Base-by-base conservation (phyloP, 30 jellyfish, hydroid and myxozoan genomes). In the Nemopilema nomurai region DNA sequence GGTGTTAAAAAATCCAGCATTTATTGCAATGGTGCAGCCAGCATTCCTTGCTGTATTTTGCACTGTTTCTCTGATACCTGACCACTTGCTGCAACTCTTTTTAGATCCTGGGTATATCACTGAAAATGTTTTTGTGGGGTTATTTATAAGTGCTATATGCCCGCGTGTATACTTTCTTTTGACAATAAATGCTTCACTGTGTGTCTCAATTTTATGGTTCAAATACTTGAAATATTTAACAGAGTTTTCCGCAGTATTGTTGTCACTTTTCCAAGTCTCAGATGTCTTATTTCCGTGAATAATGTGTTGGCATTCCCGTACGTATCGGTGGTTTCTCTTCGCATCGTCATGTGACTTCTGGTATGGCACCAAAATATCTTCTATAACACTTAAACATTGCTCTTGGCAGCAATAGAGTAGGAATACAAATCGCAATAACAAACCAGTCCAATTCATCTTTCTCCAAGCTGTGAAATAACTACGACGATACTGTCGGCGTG, bases 1-100 rank as follows among this genome's bases (percentile, higher is more conserved):
- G 23, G 91, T 78, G 31, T 89, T 74, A 68, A 89, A 87, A 64
- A 82, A 93, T 13, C 98, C 98, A n/a, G 96, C 98, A 93, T 93
- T 93, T 17, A 74, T 74, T 28, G 97, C 98, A 25, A 89, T 57
- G 4, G 49, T 49, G 79, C 98, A 93, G 13, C 84, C 66, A 30
- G 87, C 80, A 18, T 28, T 85, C n/a, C n/a, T 75, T 18, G 97
- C 75, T 24, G 97, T 71, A 28, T 67, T 81, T 28, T 78, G 51
- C n/a, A 80, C 97, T 18, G 87, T 88, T 28, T 87, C 91, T 28
- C 89, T 50, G n/a, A 28, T 33, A 29, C 88, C 92, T 20, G 74
- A 30, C 79, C 86, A 62, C 69, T 52, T 27, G 62, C 82, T 80
- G 91, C 98, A 93, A 26, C 94, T 41, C 18, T 78, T 77, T 1